A percentile compares a stretch with the other conserved stretches of the same genome.
These are phyloP conservation scores for Acleris laterana DNA, from an alignment of 2,888 invertebrate genomes.

Conservation along the genomic window DNA sequence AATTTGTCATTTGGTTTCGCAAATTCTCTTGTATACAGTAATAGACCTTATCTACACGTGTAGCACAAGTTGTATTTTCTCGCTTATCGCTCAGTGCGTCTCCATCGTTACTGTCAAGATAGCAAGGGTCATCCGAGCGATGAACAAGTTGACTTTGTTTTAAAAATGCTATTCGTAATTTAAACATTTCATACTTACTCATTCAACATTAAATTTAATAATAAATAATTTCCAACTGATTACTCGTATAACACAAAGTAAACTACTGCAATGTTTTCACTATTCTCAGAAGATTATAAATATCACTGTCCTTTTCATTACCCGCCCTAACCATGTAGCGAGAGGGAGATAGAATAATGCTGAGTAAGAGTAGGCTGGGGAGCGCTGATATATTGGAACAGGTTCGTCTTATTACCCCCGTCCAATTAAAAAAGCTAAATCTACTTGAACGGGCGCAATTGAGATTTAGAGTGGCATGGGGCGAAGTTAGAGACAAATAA, in stretches of 20 bases:
- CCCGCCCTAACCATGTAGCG: slow-evolving; percentile 1
- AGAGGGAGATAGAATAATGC: slow-evolving; percentile 10
- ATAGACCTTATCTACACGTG: too few relatives aligned
- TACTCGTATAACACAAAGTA: not conserved
- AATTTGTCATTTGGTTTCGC: too few relatives aligned
- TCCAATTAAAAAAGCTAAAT: slow-evolving; percentile 23
- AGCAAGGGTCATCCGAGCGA: too few relatives aligned
- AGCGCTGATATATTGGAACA: slow-evolving; percentile 12
- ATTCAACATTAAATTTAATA: too few relatives aligned
- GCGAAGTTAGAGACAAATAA: not conserved
- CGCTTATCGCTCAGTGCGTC: too few relatives aligned
- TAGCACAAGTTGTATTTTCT: too few relatives aligned
- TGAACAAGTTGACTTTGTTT: too few relatives aligned
- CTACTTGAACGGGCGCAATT: slow-evolving; percentile 15
- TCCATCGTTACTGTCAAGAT: too few relatives aligned
- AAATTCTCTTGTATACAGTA: too few relatives aligned
- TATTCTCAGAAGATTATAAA: slow-evolving; percentile 3
- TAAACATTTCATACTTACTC: too few relatives aligned
- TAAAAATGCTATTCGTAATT: too few relatives aligned
- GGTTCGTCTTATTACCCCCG: slow-evolving; percentile 22
- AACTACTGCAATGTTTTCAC: slow-evolving; percentile 1
- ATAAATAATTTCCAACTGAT: too few relatives aligned
- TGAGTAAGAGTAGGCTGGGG: slow-evolving; percentile 19
- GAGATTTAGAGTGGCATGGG: slow-evolving; percentile 1
- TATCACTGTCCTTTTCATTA: slow-evolving; percentile 9